Evolutionary conservation across 2,113 vertebrate genomes (phyloP), one percentile per base, ranked within the genome.

Genomic region (Dinomys branickii): DNA sequence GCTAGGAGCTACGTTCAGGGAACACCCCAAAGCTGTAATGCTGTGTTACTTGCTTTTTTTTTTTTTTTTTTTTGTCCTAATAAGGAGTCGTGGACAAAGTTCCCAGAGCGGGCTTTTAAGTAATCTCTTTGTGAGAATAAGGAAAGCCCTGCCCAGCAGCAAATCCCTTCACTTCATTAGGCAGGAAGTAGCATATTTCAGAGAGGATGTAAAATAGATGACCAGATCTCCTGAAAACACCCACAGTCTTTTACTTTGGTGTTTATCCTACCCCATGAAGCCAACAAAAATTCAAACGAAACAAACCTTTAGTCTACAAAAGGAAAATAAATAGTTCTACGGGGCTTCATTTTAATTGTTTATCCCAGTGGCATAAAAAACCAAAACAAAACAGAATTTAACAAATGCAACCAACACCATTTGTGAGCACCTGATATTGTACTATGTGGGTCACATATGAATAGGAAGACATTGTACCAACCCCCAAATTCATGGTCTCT

Each of bases 271-370:
- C 50, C 59, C 88, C 71, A 95, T 81, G 92, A 98, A 97, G 94
- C 83, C 83, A 88, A 94, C 75, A 84, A 93, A 88, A 95, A 73
- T 96, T 93, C 90, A 97, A 98, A 97, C 94, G 95, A 94, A 97
- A 95, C 38, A 90, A 89, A 75, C 47, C 38, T 20, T 93, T 91
- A 96, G 69, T 96, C 78, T 91, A 88, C 7, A 93, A 93, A 92
- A 94, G n/a, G 12, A 95, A 93, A 97, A 93, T n/a, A 88, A 56
- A 47, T 94, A 33, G 41, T 67, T 89, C 80, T 78, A 93, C 16
- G 65, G 88, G 63, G 54, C 63, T 97, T 94, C 69, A 88, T 84
- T 82, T 88, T 13, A 75, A 26, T 44, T 87, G 44, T 90, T 96
- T 90, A 81, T 77, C 54, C 50, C 33, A 88, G 63, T 54, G 80